Evolutionary conservation across 92 coral and sea anemone species (phyloP).

Genomic region (Epizoanthus rinbou): DNA sequence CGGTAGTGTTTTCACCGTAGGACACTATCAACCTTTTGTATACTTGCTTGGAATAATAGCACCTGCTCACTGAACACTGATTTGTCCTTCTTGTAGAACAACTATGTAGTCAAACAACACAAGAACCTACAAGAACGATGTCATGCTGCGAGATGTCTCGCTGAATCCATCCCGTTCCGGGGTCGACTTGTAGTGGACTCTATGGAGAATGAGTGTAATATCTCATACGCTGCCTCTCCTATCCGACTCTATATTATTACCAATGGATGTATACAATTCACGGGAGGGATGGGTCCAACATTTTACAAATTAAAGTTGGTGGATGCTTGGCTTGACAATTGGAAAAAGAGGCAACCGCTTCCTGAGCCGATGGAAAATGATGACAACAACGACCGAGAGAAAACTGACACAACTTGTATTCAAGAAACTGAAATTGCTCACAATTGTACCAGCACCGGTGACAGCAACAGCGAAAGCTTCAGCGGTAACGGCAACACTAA

Average conservation of each 20-base stretch:
- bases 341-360: slow-evolving; percentile 2
- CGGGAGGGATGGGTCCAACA: slow-evolving; percentile 68
- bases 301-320: slow-evolving; percentile 52
- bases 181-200: slow-evolving; percentile 53
- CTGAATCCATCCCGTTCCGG: not conserved
- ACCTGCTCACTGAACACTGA: no score
- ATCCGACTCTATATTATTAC: slow-evolving; percentile 56
- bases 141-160: not conserved
- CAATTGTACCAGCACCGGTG: no score
- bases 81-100: not conserved
- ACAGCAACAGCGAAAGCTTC: no score
- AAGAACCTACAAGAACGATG: not conserved
- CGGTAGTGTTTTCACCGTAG: no score
- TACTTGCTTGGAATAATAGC: no score
- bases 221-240: slow-evolving; percentile 59
- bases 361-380: no score
- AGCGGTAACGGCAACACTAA: no score
- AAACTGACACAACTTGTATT: no score
- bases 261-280: slow-evolving; percentile 45
- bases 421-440: no score
- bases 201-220: slow-evolving; percentile 62
- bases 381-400: no score
- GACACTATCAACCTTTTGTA: no score
- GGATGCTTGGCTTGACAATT: slow-evolving; percentile 49
- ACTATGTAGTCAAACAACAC: not conserved